Base-by-base conservation (phyloP, 1,140 invertebrate species). In the Drosophila yakuba region DNA sequence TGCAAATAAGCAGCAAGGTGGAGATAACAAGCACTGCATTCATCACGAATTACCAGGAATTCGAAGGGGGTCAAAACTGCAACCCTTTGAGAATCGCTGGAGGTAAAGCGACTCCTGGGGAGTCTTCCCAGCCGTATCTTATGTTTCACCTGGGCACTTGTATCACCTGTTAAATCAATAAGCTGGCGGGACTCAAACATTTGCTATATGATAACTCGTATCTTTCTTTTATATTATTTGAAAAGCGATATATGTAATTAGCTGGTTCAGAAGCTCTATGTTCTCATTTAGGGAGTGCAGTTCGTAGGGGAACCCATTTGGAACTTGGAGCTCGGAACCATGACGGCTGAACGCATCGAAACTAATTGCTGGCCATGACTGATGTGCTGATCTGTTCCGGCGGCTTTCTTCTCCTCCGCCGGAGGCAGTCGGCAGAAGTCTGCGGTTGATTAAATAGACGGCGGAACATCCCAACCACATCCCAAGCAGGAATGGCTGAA, bases 321-420 rank as follows among this genome's bases (percentile, higher is more conserved):
- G 50, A 32, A 44, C 12, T 32, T 3, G 10, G 44, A 35, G 20
- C 28, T 23, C 58, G 55, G 35, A 45, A 47, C 39, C 71, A 64
- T 75, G 72, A 75, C 60, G 74, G 63, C 74, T 64, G 51, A 68
- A 67, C 48, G 45, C 58, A 83, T 57, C 55, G 55, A 58, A 67
- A 80, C 76, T 72, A 83, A 80, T 83, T 80, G 76, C 59, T 68
- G 64, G 71, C 71, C 80, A 58, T 83, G 80, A 84, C 80, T 83
- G 59, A 83, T 83, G 72, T 52, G 74, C 61, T 61, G 80, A 81
- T 81, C 67, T 73, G 71, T 63, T 62, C 43, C 54, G 52, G 51
- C 43, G 73, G 56, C 56, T 74, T 55, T 57, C 50, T 45, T 57
- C 55, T 45, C 47, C 45, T 44, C 23, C 54, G 23, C 54, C 52